phyloP scores from a whole-genome alignment of 2,888 invertebrate genomes.

The Drosophila demipolita region DNA sequence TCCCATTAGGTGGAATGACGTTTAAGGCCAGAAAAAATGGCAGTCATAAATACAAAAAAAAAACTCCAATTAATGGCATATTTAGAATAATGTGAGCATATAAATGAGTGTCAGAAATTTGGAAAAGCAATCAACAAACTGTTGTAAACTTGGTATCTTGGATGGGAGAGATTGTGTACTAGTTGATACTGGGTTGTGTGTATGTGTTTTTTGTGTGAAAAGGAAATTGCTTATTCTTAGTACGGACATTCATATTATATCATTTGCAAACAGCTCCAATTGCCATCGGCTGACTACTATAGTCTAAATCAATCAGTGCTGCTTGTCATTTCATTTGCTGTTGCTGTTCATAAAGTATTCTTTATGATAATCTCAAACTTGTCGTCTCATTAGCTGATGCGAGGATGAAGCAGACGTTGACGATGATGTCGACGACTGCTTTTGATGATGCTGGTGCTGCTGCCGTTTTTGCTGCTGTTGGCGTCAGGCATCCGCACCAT shows the following conservation, averaged over 20 bases:
- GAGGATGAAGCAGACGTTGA: constrained; percentile 55
- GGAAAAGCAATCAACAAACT: constrained; percentile 26
- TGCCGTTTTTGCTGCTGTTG: constrained; percentile 65
- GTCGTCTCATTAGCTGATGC: constrained; percentile 81
- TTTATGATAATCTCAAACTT: constrained; percentile 83
- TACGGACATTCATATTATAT: constrained; percentile 77
- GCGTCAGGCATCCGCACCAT: constrained; percentile 79
- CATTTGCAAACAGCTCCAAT: constrained; percentile 56
- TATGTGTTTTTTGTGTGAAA: constrained; percentile 32
- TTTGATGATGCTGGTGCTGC: constrained; percentile 7
- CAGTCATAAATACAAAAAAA: constrained; percentile 7
- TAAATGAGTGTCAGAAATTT: constrained; percentile 23
- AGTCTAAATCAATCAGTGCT: constrained; percentile 45
- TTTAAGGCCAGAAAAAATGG: constrained; percentile 20
- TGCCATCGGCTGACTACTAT: constrained; percentile 33
- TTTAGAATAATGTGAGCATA: constrained; percentile 32
- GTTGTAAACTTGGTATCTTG: constrained; percentile 10
- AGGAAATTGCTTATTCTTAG: constrained; percentile 73
- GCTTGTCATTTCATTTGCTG: constrained; percentile 33
- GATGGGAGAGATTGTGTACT: constrained; percentile 21
- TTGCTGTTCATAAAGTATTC: constrained; percentile 68
- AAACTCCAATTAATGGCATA: constrained; percentile 28
- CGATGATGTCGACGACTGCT: constrained; percentile 41
- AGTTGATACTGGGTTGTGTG: constrained; percentile 30
- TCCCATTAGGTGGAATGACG: constrained; percentile 41